Base-by-base conservation (phyloP, 2,797 vertebrate genomes). In the Lates japonicus region DNA sequence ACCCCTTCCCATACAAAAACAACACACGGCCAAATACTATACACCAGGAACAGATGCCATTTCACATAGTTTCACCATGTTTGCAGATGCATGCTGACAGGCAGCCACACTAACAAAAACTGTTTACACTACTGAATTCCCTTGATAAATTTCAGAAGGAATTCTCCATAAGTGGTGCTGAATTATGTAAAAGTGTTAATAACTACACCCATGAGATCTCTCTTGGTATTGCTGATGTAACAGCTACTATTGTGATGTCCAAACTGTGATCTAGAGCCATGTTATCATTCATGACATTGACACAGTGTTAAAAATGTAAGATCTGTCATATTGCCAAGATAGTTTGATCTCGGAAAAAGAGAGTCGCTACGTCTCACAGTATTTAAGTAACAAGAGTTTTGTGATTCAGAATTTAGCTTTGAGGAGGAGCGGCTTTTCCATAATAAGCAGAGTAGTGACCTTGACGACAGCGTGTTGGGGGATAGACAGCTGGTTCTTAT, bases 401-500 rank as follows among this genome's bases (percentile, higher is more conserved):
- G 25, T 33, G 52, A 62, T 80, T 81, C 17, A 52, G 44, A 70
- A 70, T 72, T 29, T 48, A 4, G 57, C 51, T 65, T 57, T 35
- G 44, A 85, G 59, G 52, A 79, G 35, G 5, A 0, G n/a, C 54
- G 66, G 49, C 59, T 66, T 44, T 41, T 82, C 64, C 76, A 69
- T 73, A 62, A 79, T 59, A 76, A 79, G 63, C 64, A 67, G 62
- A 76, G 65, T 25, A 37, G 22, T 88, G 92, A 93, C 94, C 92
- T 93, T 95, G 91, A 85, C 76, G 42, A 69, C 75, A 31, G 67
- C n/a, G 44, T 55, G 58, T 52, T 85, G 82, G 76, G 76, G 88
- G 51, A 83, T 58, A 90, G 91, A 91, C 89, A 90, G 91, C 87
- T 88, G 79, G 78, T 71, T 80, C 83, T 90, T 89, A 92, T 94